Base-by-base conservation (phyloP, 2,113 vertebrate genomes). In the Oryzias woworae region DNA sequence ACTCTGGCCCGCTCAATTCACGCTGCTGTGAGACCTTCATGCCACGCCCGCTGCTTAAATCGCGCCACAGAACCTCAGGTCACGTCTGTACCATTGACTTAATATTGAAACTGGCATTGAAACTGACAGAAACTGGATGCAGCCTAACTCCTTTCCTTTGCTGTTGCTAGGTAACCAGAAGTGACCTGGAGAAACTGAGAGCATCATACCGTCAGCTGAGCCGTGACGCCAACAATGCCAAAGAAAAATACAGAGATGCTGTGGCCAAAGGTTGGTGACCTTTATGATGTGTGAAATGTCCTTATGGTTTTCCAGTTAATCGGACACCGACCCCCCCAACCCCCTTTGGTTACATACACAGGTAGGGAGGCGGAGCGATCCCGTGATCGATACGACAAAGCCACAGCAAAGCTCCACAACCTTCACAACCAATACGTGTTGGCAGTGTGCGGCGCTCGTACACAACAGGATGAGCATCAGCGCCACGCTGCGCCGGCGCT, bases 351-450 rank as follows among this genome's bases (percentile, higher is more conserved):
- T 16, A 73, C 65, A 47, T 49, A 60, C 22, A 54, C 87, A 88
- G 75, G 62, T 7, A 66, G 83, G 14, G 87, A 89, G 62, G 78
- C 81, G 0, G 96, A 98, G 79, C 97, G 96, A 56, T 94, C 95
- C 20, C 94, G 95, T 58, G 97, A 99, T 20, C 95, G 96, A 0
- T 99, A 95, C 12, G 96, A 98, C 89, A 99, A 97, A 90, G 95
- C 95, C 1, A 96, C 94, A 3, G 95, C 94, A 84, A 98, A 97
- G 48, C 95, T 99, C 14, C 97, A 99, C 68, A 89, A 95, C 81
- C 86, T 99, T 43, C 96, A 99, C 82, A 99, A 99, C 85, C 95
- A 98, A 48, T 99, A 99, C 57, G 95, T 99, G 20, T 69, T 99
- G 78, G 95, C 96, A 0, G 85, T 99, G 72, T 94, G 93, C 79